phyloP scores from a whole-genome alignment of 2,113 vertebrate species.

The Hippocampus comes region DNA sequence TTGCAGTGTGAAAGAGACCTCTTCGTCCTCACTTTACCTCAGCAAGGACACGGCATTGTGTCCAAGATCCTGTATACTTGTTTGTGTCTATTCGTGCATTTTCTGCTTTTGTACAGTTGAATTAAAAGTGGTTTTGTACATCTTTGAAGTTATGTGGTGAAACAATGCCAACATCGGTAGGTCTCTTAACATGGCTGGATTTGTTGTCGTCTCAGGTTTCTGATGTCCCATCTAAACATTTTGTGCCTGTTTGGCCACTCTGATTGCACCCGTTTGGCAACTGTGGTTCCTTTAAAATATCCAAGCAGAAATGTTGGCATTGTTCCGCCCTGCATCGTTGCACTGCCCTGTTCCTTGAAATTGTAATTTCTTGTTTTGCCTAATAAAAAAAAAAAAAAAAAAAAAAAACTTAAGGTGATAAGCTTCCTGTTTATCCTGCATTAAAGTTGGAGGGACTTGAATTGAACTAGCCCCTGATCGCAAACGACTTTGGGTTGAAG shows the following conservation, averaged over 20 bases:
- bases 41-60: constrained; percentile 33
- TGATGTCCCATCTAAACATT: background rate
- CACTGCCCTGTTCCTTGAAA: constrained; percentile 56
- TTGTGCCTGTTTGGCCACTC: background rate
- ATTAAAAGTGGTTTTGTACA: background rate
- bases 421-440: too few relatives aligned
- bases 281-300: background rate
- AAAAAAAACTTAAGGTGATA: background rate
- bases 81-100: background rate
- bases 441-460: too few relatives aligned
- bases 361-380: background rate
- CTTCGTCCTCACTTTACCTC: constrained; percentile 37
- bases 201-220: background rate
- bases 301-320: background rate
- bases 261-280: background rate
- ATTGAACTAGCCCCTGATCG: too few relatives aligned
- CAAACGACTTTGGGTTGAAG: too few relatives aligned
- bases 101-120: background rate
- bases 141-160: background rate
- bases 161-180: background rate
- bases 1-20: constrained; percentile 69
- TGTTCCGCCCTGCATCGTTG: background rate
- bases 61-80: background rate
- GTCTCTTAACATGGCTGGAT: background rate
- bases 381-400: background rate